Evolutionary conservation across 2,888 invertebrate genomes (phyloP).

Genomic region (Orgyia antiqua): DNA sequence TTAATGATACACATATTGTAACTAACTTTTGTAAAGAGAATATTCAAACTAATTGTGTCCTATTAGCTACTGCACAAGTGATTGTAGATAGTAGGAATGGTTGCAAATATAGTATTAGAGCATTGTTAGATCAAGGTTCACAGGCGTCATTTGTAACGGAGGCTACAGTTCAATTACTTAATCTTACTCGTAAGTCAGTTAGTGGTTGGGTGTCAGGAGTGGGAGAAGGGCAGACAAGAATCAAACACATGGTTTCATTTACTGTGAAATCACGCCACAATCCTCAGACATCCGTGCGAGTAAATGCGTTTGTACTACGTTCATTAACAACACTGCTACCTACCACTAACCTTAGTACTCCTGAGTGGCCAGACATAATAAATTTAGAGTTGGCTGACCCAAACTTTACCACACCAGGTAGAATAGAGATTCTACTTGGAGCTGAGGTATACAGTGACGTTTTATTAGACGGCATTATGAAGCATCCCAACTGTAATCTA

Average conservation of each 20-base stretch:
- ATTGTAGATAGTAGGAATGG: not conserved
- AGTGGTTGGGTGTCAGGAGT: not conserved
- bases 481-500: not conserved
- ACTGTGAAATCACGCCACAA: not conserved
- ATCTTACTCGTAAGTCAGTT: slow-evolving; percentile 2
- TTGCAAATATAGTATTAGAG: not conserved
- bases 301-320: not conserved
- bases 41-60: not conserved
- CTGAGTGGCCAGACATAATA: not conserved
- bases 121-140: slow-evolving; percentile 14
- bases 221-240: not conserved
- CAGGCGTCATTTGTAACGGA: too few species aligned
- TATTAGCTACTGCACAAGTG: not conserved
- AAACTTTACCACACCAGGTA: not conserved
- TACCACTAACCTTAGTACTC: not conserved
- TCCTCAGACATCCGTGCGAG: not conserved
- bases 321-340: not conserved
- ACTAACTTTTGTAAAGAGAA: not conserved
- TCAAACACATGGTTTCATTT: not conserved
- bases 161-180: slow-evolving; percentile 12
- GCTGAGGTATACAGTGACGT: slow-evolving; percentile 2
- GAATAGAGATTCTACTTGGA: slow-evolving; percentile 2
- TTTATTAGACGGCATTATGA: not conserved
- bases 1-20: not conserved
- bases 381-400: slow-evolving; percentile 1